Base-by-base conservation (phyloP, 1,140 invertebrate genomes). In the Odontomachus brunneus region DNA sequence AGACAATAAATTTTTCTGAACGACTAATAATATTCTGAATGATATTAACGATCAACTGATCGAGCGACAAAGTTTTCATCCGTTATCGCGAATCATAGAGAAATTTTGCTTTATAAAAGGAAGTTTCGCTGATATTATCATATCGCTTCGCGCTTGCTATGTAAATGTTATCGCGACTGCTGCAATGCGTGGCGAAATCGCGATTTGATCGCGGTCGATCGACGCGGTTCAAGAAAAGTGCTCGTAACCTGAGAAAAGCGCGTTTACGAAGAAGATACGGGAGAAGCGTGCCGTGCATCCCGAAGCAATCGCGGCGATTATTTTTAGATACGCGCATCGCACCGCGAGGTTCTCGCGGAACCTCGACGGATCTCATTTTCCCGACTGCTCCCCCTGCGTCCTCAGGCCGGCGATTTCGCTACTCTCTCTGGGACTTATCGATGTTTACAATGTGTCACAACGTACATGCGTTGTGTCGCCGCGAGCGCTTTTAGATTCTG, bases 381-480 rank as follows among this genome's bases (percentile, higher is more conserved):
- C 11, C n/a, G 11, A 82, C 38, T 11, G n/a, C 15, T 19, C 38
- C 44, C 19, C 49, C 59, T 19, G 44, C 26, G 4, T 51, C 59
- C 22, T 48, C 38, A 63, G 48, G 55, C 55, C 53, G 66, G 15
- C 15, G 60, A 88, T 85, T 84, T 85, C 60, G 63, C 71, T 26
- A 29, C 22, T 82, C 65, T 57, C 38, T 44, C 66, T 33, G 81
- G 14, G 3, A 60, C 83, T 87, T 85, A 83, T 89, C 78, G 82
- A 82, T 87, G 71, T 89, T 89, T 89, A 88, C 84, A 82, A 90
- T 83, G 75, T 89, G 88, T 89, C 87, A 87, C 66, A 84, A 81
- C 62, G 83, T 69, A 49, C 24, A 15, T 66, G 49, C 67, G 38
- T 66, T 38, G 81, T 84, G 76, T 88, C 87, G 66, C 66, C 72